These are phyloP conservation scores for Crypturellus undulatus DNA, from an alignment of 2,113 vertebrate species.

Conservation along the genomic window DNA sequence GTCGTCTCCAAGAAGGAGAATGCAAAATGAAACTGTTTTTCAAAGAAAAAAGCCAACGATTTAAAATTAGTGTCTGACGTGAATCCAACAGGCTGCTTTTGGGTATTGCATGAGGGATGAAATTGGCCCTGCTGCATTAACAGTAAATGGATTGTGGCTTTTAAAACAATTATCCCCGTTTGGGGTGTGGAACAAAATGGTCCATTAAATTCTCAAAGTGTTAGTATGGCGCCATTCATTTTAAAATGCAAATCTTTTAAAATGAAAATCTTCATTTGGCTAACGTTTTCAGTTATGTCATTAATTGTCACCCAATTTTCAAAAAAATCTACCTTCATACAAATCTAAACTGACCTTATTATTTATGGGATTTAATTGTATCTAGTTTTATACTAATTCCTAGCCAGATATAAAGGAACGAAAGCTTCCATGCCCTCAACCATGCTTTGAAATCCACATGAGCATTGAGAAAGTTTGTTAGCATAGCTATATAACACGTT, in stretches of 20 bases:
- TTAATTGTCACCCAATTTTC: background rate
- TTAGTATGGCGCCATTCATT: background rate
- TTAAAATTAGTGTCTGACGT: background rate
- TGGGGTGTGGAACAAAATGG: background rate
- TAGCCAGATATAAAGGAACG: background rate
- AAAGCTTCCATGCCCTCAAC: background rate
- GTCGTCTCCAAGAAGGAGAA: background rate
- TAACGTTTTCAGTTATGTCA: background rate
- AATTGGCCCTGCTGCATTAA: background rate
- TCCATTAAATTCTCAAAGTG: background rate
- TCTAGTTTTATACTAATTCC: background rate
- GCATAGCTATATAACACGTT: background rate
- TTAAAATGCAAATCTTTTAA: slow-evolving; percentile 1
- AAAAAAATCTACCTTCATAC: background rate
- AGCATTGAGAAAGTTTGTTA: slow-evolving; percentile 19
- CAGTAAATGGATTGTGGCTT: background rate
- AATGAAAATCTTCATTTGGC: background rate
- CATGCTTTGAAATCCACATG: background rate
- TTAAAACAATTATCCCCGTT: background rate
- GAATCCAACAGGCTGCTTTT: background rate
- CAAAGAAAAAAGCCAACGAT: background rate
- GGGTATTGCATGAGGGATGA: background rate
- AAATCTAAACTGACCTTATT: background rate
- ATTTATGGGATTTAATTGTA: background rate
- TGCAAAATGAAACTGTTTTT: background rate